Percentiles rank a stretch among this genome's conserved stretches.
These are phyloP conservation scores for Synanthedon formicaeformis DNA, from an alignment of 2,888 invertebrate genomes.

Conservation along the genomic window DNA sequence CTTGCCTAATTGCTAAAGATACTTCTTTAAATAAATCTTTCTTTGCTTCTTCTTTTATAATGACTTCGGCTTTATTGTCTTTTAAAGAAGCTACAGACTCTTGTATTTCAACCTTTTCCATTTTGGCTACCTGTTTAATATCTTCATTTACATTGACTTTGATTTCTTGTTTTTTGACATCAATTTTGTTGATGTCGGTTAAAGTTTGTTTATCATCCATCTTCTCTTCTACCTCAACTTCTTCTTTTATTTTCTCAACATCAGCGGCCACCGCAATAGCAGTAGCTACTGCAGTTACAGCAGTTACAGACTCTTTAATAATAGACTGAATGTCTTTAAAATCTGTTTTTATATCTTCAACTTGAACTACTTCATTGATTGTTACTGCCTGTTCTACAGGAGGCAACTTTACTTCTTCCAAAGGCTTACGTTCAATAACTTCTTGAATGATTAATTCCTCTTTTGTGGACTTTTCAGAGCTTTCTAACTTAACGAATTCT, in stretches of 20 bases:
- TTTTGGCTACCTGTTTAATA: conserved; percentile 6
- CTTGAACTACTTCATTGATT: conserved; percentile 14
- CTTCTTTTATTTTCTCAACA: conserved; percentile 15
- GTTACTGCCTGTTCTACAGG: conserved; percentile 12
- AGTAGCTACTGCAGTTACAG: conserved; percentile 4
- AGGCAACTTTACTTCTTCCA: not conserved
- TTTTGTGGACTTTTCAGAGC: not conserved
- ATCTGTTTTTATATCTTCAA: conserved; percentile 4
- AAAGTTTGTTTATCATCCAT: not conserved
- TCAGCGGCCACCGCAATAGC: conserved; percentile 17
- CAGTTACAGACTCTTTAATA: conserved; percentile 1
- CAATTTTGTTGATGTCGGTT: not conserved
- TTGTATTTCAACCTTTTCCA: not conserved
- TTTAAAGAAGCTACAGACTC: not conserved
- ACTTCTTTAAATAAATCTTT: conserved; percentile 9
- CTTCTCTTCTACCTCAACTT: conserved; percentile 2
- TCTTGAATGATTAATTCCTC: not conserved
- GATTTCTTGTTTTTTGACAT: conserved; percentile 3
- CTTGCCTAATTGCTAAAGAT: conserved; percentile 1
- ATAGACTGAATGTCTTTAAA: conserved; percentile 5
- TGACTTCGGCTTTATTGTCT: conserved; percentile 5
- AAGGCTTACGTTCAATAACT: conserved; percentile 1
- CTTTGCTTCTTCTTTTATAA: conserved; percentile 13
- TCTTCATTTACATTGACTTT: conserved; percentile 7
- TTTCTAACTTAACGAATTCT: conserved; percentile 4